These are phyloP conservation scores for Aphelocoma californica DNA, from an alignment of 2,797 vertebrate genomes.

Conservation along the genomic window DNA sequence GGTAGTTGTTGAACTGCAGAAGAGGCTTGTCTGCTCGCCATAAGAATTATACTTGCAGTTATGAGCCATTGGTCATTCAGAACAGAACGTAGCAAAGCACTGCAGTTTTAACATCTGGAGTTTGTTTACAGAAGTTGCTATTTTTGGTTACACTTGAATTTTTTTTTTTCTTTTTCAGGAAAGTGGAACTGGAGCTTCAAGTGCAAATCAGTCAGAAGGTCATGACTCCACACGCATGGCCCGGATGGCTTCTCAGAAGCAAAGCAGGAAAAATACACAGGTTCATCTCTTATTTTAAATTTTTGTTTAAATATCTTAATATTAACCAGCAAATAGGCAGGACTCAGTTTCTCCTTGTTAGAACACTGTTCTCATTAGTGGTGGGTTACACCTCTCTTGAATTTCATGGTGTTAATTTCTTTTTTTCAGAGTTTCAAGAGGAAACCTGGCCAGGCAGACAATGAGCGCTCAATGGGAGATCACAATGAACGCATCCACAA, in stretches of 20 bases:
- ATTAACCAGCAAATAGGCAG: background rate
- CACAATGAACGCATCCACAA: conserved; percentile 87
- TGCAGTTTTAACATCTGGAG: background rate
- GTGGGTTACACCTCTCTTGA: background rate
- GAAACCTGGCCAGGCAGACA: conserved; percentile 90
- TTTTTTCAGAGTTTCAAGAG: conserved; percentile 88
- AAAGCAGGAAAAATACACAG: conserved; percentile 86
- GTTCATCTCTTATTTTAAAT: conserved; percentile 57
- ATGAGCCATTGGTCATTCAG: background rate
- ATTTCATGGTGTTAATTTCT: background rate
- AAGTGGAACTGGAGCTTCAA: conserved; percentile 87
- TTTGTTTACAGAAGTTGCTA: background rate
- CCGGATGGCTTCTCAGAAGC: conserved; percentile 82
- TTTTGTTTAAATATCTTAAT: background rate
- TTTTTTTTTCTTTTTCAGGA: conserved; percentile 76
- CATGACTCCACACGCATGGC: conserved; percentile 88
- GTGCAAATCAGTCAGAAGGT: conserved; percentile 91
- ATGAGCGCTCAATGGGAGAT: conserved; percentile 87
- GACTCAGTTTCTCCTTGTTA: background rate
- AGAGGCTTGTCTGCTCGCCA: background rate
- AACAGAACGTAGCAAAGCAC: background rate
- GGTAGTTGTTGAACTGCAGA: background rate
- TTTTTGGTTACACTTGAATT: background rate
- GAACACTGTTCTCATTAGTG: background rate
- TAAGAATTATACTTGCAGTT: background rate